Percentiles rank a stretch among this genome's conserved stretches.
These are phyloP conservation scores for Bombus terrestris DNA, from an alignment of 1,140 invertebrate genomes.

Conservation along the genomic window DNA sequence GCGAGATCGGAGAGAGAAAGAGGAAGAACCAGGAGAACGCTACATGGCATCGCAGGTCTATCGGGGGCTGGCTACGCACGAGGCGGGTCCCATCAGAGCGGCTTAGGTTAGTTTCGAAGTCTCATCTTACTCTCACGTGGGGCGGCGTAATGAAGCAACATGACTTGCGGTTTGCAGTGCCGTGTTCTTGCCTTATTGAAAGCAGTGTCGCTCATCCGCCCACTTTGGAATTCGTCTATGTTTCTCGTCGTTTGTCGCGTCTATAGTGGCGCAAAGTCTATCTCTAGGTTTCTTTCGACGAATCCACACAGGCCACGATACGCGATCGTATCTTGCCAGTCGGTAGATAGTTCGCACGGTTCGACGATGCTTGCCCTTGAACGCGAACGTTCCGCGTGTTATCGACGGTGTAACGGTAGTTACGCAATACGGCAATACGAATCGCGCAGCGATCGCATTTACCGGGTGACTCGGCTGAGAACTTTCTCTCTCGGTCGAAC, in stretches of 20 bases:
- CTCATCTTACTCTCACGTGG: constrained; percentile 77
- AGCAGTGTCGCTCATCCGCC: constrained; percentile 79
- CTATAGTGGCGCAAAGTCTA: too few relatives aligned
- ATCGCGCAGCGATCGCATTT: constrained; percentile 5
- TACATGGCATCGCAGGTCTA: constrained; percentile 52
- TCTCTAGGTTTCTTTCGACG: too few relatives aligned
- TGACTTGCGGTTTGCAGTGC: constrained; percentile 79
- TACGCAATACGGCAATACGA: not conserved
- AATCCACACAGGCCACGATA: not conserved
- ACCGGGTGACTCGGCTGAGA: constrained; percentile 23
- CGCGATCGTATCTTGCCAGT: not conserved
- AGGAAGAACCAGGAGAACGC: constrained; percentile 18
- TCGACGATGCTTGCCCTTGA: not conserved
- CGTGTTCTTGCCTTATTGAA: constrained; percentile 81
- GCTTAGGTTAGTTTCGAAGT: constrained; percentile 74
- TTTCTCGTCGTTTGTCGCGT: not conserved
- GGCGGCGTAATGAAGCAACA: constrained; percentile 80
- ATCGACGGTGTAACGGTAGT: not conserved
- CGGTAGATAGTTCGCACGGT: not conserved
- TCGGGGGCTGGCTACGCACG: constrained; percentile 58
- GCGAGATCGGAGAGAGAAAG: not conserved
- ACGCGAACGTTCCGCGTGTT: not conserved
- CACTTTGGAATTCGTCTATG: constrained; percentile 47
- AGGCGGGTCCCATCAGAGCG: constrained; percentile 69
- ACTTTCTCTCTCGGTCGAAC: constrained; percentile 35